These are phyloP conservation scores for Kryptolebias marmoratus DNA, from an alignment of 2,113 vertebrate species.

Conservation along the genomic window DNA sequence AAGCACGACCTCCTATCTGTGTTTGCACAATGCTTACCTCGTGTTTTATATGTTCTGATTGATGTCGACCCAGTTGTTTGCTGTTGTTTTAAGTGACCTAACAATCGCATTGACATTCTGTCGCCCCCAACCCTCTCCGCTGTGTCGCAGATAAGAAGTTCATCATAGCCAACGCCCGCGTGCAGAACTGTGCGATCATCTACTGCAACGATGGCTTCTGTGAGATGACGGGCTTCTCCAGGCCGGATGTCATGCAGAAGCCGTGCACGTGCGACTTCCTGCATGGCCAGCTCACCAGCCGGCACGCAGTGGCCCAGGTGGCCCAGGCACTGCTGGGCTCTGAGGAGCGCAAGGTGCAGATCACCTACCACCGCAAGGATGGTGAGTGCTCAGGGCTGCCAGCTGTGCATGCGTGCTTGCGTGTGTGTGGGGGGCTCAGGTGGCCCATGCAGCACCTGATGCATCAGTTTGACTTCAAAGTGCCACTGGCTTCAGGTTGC, in stretches of 20 bases:
- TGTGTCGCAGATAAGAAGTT: slow-evolving; percentile 91
- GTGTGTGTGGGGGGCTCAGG: neutral
- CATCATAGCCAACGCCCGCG: slow-evolving; percentile 96
- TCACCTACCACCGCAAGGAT: slow-evolving; percentile 96
- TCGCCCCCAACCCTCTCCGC: no score
- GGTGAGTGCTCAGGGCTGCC: slow-evolving; percentile 80
- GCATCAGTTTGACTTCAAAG: neutral
- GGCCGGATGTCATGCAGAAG: slow-evolving; percentile 96
- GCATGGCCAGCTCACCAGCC: slow-evolving; percentile 91
- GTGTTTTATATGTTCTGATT: no score
- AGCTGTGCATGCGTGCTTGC: neutral
- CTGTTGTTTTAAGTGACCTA: no score
- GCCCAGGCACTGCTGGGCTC: slow-evolving; percentile 92
- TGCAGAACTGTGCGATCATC: slow-evolving; percentile 96
- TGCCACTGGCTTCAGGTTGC: neutral
- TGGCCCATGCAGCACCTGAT: neutral
- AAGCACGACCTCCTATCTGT: no score
- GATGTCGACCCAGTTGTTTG: no score
- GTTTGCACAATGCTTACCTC: no score
- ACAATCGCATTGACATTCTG: no score
- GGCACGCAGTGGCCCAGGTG: slow-evolving; percentile 91
- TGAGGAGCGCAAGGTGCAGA: slow-evolving; percentile 93
- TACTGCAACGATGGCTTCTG: slow-evolving; percentile 98
- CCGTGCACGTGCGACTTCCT: slow-evolving; percentile 97
- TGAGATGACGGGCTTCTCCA: slow-evolving; percentile 96